phyloP scores from a whole-genome alignment of 2,888 invertebrate genomes.

The Labia minor region DNA sequence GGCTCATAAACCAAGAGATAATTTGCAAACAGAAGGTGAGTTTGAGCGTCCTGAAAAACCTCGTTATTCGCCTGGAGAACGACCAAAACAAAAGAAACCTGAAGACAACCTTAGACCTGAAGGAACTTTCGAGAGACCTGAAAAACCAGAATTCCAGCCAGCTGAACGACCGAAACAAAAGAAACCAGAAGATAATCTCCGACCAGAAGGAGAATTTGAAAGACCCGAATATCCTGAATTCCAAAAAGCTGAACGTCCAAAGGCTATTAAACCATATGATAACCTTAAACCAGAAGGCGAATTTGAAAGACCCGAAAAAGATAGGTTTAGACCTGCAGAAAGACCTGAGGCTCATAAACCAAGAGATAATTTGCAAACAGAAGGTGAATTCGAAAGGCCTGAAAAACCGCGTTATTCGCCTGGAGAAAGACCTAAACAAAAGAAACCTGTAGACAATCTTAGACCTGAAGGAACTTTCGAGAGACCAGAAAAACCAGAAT shows the following conservation, averaged over 20 bases:
- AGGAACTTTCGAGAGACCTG: conserved; percentile 31
- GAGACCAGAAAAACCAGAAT: conserved; percentile 31
- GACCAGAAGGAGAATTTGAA: conserved; percentile 40
- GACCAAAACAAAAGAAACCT: conserved; percentile 34
- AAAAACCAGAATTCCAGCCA: conserved; percentile 34
- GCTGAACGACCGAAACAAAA: conserved; percentile 35
- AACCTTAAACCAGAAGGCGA: conserved; percentile 39
- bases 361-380: conserved; percentile 37
- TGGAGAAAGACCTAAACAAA: conserved; percentile 37
- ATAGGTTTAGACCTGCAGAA: conserved; percentile 31
- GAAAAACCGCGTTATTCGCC: conserved; percentile 29
- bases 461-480: conserved; percentile 38
- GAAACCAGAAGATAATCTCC: conserved; percentile 35
- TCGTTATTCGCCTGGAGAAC: conserved; percentile 42
- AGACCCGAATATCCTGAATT: conserved; percentile 31
- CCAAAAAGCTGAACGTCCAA: conserved; percentile 28
- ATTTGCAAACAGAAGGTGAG: conserved; percentile 45
- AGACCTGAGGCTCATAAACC: conserved; percentile 42
- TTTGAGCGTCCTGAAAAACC: conserved; percentile 42
- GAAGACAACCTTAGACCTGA: conserved; percentile 36
- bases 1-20: conserved; percentile 39
- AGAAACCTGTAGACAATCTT: conserved; percentile 41
- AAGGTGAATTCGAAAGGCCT: conserved; percentile 37
- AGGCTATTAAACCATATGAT: conserved; percentile 33
- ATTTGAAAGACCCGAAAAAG: conserved; percentile 31